phyloP scores from a whole-genome alignment of 2,888 invertebrate genomes.

The Dendrolimus pini region DNA sequence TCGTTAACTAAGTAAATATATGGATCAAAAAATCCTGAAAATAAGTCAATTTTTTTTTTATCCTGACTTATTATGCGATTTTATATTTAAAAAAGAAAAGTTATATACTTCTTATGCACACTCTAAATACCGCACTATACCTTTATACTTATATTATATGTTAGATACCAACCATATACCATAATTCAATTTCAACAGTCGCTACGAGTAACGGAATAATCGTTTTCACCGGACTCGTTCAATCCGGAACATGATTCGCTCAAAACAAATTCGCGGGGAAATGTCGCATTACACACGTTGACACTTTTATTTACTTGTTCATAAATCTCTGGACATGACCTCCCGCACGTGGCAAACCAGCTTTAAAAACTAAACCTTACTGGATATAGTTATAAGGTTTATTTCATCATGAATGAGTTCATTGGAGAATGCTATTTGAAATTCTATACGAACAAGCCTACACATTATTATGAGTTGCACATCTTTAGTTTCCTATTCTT shows the following conservation, averaged over 20 bases:
- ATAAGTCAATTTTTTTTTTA: too few relatives aligned
- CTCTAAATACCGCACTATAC: too few relatives aligned
- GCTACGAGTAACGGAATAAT: conserved; percentile 36
- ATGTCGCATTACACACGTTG: conserved; percentile 21
- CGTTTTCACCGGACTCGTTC: conserved; percentile 31
- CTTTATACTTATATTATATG: too few relatives aligned
- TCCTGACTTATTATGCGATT: too few relatives aligned
- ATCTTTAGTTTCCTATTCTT: conserved; percentile 4
- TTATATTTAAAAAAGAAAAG: too few relatives aligned
- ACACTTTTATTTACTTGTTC: conserved; percentile 14
- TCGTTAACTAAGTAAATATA: too few relatives aligned
- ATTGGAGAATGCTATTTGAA: background rate
- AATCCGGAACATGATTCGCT: conserved; percentile 29
- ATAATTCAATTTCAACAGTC: background rate
- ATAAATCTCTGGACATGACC: background rate
- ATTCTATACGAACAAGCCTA: conserved; percentile 1
- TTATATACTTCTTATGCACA: too few relatives aligned
- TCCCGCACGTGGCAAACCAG: background rate
- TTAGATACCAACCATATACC: too few relatives aligned
- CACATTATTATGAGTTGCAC: conserved; percentile 8
- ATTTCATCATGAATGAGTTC: background rate
- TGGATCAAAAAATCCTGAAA: too few relatives aligned
- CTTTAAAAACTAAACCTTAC: background rate
- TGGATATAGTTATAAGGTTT: background rate
- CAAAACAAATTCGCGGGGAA: conserved; percentile 26